Percentiles rank a stretch among this genome's conserved stretches.
Conservation (phyloP, 2,113 vertebrate species). For the Melanocharis versteri region DNA sequence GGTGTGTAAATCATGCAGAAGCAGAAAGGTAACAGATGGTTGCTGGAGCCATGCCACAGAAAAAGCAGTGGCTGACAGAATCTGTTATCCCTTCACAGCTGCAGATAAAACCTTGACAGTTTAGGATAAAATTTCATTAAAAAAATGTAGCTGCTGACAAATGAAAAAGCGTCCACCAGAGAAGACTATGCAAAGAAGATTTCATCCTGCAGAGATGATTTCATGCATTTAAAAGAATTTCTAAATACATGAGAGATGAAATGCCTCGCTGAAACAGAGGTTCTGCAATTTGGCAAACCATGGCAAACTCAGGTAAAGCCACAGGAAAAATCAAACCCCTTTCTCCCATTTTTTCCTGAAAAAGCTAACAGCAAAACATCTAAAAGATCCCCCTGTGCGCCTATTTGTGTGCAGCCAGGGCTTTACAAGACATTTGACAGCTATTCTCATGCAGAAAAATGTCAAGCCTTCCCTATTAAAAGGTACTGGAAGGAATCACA, state of each 20-base stretch:
- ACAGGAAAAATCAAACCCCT: background rate
- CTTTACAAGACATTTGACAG: background rate
- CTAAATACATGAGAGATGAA: background rate
- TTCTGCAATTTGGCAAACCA: background rate
- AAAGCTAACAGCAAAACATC: background rate
- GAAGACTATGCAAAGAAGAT: background rate
- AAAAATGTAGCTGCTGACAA: background rate
- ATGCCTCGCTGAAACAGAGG: background rate
- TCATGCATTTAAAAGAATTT: background rate
- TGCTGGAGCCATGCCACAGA: background rate
- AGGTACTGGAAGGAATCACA: background rate
- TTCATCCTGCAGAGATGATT: background rate
- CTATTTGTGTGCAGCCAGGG: background rate
- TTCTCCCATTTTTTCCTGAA: background rate
- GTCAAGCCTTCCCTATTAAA: background rate
- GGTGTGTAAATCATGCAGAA: background rate
- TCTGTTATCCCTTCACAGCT: background rate
- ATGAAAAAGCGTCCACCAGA: background rate
- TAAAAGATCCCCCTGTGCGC: background rate
- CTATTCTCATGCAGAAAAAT: background rate
- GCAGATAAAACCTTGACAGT: background rate
- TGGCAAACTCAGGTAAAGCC: background rate
- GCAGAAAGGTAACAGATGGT: background rate
- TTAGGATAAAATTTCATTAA: background rate
- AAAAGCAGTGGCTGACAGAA: background rate